Conservation (phyloP, 2,113 vertebrate genomes). For the Leptobrachium leishanense region DNA sequence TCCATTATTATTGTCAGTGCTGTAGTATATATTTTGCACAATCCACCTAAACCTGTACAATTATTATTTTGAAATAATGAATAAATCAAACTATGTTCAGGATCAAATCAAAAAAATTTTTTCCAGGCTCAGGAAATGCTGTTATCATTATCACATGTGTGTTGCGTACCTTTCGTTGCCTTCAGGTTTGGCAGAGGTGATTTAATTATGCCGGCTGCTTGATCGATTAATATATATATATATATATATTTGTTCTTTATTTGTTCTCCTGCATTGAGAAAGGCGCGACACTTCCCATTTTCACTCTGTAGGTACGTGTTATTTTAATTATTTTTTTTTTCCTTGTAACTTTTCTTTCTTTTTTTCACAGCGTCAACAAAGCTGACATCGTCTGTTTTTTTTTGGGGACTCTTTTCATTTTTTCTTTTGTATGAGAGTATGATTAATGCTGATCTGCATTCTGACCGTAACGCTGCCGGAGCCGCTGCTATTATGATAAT, state of each 20-base stretch:
- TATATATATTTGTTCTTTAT: constrained; percentile 52
- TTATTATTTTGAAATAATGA: too few relatives aligned
- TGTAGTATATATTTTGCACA: too few relatives aligned
- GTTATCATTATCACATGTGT: too few relatives aligned
- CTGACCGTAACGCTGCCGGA: constrained; percentile 58
- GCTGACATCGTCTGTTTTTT: constrained; percentile 52
- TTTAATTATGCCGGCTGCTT: constrained; percentile 51
- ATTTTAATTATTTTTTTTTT: constrained; percentile 52
- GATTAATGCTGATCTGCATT: constrained; percentile 58
- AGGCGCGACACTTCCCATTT: constrained; percentile 12
- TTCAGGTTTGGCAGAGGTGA: constrained; percentile 16
- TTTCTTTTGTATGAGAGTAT: constrained; percentile 57
- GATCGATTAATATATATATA: constrained; percentile 30
- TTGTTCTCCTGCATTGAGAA: constrained; percentile 47
- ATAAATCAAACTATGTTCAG: too few relatives aligned
- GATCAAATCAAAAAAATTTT: too few relatives aligned
- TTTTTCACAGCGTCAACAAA: constrained; percentile 54
- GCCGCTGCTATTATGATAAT: constrained; percentile 58
- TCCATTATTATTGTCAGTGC: too few relatives aligned
- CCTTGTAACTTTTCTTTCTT: background rate
- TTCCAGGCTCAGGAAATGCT: too few relatives aligned
- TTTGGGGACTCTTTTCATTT: constrained; percentile 55
- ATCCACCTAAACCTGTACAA: too few relatives aligned
- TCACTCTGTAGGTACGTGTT: constrained; percentile 51
- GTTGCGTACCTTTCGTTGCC: too few relatives aligned